phyloP scores from a whole-genome alignment of 1,140 invertebrate species.

The Microplitis mediator region DNA sequence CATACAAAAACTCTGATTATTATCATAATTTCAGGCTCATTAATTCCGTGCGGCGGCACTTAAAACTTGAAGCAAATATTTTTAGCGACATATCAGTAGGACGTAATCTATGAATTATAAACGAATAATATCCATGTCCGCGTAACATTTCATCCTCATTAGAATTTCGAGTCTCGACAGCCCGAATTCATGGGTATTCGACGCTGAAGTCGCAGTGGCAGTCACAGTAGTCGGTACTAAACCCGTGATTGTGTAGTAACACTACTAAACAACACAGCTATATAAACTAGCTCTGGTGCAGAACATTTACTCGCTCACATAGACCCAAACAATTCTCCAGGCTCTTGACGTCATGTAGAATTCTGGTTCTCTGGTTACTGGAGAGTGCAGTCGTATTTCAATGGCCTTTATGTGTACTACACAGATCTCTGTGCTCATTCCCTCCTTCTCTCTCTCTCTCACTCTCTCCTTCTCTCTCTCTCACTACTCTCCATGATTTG shows the following conservation, averaged over 20 bases:
- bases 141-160: constrained; percentile 43
- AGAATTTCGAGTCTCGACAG: constrained; percentile 49
- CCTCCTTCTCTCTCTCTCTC: background rate
- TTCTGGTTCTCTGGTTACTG: constrained; percentile 9
- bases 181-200: constrained; percentile 54
- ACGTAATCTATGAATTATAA: constrained; percentile 20
- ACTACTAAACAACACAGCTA: background rate
- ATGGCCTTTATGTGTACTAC: background rate
- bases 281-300: no score
- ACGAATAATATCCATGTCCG: constrained; percentile 13
- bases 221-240: background rate
- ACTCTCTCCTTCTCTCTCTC: background rate
- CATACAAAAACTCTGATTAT: no score
- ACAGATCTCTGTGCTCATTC: background rate
- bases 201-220: background rate
- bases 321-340: background rate
- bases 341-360: background rate
- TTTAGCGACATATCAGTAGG: no score
- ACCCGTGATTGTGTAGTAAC: background rate
- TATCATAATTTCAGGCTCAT: no score
- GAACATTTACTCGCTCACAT: background rate
- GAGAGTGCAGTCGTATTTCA: constrained; percentile 20
- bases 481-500: background rate
- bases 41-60: no score
- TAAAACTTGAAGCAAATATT: no score